Evolutionary conservation across 2,113 vertebrate genomes (phyloP).

Genomic region (Pimephales promelas): DNA sequence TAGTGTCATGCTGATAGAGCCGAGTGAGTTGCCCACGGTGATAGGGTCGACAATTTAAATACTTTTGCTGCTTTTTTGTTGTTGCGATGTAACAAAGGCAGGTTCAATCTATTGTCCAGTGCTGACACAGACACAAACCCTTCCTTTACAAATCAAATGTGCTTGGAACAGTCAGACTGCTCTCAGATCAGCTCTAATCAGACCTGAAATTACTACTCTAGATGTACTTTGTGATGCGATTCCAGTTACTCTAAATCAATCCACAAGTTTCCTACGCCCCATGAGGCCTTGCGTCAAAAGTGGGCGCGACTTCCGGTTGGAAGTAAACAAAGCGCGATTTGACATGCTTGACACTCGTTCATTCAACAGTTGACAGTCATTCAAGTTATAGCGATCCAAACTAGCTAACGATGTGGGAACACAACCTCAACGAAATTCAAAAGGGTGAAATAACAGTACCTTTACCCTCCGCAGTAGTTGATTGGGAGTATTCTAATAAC

Average conservation of each 20-base stretch:
- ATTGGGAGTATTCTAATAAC: no score
- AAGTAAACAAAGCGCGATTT: no score
- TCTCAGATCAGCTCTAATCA: background rate
- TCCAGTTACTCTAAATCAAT: background rate
- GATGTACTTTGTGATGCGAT: background rate
- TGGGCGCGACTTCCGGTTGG: no score
- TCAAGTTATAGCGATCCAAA: no score
- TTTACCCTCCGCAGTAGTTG: no score
- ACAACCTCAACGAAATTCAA: no score
- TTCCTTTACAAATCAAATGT: conserved; percentile 7
- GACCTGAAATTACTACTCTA: background rate
- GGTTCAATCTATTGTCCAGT: conserved; percentile 28
- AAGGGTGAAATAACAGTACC: no score
- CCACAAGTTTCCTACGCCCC: no score
- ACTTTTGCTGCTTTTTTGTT: conserved; percentile 61
- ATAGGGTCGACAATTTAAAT: conserved; percentile 70
- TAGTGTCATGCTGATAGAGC: conserved; percentile 67
- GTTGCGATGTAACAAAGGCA: conserved; percentile 45
- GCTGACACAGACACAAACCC: conserved; percentile 24
- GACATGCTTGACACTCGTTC: no score
- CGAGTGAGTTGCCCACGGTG: conserved; percentile 73
- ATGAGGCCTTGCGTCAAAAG: no score
- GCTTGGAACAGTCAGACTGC: background rate
- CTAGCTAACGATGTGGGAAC: no score
- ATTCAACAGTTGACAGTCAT: no score